Base-by-base conservation (phyloP, 1,140 invertebrate species). In the Bombus vancouverensis region DNA sequence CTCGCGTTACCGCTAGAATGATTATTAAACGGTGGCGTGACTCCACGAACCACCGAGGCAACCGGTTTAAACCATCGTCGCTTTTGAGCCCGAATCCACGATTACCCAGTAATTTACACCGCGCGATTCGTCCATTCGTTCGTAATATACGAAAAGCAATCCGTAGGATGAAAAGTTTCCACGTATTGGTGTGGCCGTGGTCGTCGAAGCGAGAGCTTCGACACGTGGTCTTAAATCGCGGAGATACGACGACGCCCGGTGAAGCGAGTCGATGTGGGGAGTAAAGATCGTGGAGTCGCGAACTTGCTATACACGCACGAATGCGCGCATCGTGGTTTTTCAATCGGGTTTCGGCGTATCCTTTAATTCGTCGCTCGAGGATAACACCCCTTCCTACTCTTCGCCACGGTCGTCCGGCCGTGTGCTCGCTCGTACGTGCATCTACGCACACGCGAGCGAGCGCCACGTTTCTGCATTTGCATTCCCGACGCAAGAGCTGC, bases 391-490 rank as follows among this genome's bases (percentile, higher is more conserved):
- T 53, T 74, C 68, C 73, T 32, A 53, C 32, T 32, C 70, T 70
- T 53, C 42, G 18, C 59, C 79, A 13, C 10, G 25, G n/a, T 42
- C 59, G 71, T 12, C 4, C 32, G 22, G 8, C 0, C 59, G 62
- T 57, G 75, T 65, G 28, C 34, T 10, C 57, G 74, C 70, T 25
- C 42, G 68, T 74, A 88, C 77, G 85, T 73, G 82, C 81, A 77
- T 76, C 47, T 2, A 75, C 81, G 70, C 57, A 74, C 62, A 73
- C 81, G 70, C 83, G 70, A 73, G n/a, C n/a, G 76, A 72, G 87
- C 86, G 87, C 86, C 91, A 91, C 92, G 93, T 94, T 93, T 94
- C 93, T 92, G 92, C 93, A 94, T 94, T 94, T 93, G 93, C 94
- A 94, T 94, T 94, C 93, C 62, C 93, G 90, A 88, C 74, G 71